Conservation (phyloP, 2,113 vertebrate genomes). For the Grammomys surdaster region DNA sequence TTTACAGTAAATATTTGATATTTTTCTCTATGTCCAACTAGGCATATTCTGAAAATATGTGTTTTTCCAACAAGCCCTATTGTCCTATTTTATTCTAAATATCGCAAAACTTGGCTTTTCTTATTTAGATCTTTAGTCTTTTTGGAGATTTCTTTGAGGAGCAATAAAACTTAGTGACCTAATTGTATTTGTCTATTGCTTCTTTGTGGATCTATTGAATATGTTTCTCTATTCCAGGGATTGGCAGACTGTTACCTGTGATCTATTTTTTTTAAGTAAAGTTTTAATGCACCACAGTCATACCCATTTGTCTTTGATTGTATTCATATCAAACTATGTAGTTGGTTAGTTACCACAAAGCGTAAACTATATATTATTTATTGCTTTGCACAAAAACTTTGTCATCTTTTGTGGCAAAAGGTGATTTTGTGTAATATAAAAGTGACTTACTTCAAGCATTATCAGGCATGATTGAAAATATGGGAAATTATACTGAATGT, state of each 20-base stretch:
- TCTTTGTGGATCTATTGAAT: conserved; percentile 52
- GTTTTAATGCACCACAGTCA: conserved; percentile 10
- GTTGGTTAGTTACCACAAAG: conserved; percentile 34
- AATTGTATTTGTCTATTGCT: conserved; percentile 43
- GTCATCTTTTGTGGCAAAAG: neutral
- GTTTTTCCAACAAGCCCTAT: neutral
- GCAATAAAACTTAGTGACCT: conserved; percentile 2
- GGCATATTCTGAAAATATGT: conserved; percentile 8
- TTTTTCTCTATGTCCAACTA: neutral
- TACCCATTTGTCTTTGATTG: neutral
- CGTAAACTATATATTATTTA: conserved; percentile 8
- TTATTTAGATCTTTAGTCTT: conserved; percentile 32
- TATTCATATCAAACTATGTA: conserved; percentile 1
- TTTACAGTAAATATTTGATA: conserved; percentile 44
- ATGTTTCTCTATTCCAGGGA: conserved; percentile 6
- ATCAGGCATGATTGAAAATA: neutral
- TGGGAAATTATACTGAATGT: conserved; percentile 22
- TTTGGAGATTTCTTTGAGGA: conserved; percentile 53
- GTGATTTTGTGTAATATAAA: conserved; percentile 16
- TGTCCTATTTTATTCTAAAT: conserved; percentile 56
- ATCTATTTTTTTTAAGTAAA: conserved; percentile 27
- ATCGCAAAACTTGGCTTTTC: conserved; percentile 47
- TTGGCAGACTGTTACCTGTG: neutral
- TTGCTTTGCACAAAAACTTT: conserved; percentile 29
- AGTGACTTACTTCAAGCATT: conserved; percentile 15